Conservation (phyloP, 2,113 vertebrate species). For the Pseudorhombus dupliciocellatus region DNA sequence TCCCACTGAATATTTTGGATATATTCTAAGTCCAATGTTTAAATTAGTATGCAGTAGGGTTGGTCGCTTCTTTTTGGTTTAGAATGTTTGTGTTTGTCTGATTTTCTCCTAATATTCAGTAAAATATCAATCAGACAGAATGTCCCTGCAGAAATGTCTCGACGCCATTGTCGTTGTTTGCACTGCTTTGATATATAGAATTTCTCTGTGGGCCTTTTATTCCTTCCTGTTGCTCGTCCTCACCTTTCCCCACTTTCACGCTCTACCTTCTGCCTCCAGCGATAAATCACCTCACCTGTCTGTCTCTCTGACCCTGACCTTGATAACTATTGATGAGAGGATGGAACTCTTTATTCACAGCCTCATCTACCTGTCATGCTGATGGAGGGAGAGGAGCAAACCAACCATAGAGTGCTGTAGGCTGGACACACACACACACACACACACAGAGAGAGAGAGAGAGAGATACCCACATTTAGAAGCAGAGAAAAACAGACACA, state of each 20-base stretch:
- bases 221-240: slow-evolving; percentile 21
- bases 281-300: slow-evolving; percentile 53
- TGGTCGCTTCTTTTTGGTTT: no score
- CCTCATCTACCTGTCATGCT: slow-evolving; percentile 51
- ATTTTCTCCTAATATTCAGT: not conserved
- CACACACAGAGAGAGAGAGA: not conserved
- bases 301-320: slow-evolving; percentile 58
- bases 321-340: slow-evolving; percentile 67
- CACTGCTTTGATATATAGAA: slow-evolving; percentile 3
- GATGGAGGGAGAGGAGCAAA: slow-evolving; percentile 48
- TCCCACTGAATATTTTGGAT: no score
- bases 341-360: slow-evolving; percentile 54
- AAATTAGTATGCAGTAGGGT: no score
- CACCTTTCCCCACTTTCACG: slow-evolving; percentile 30
- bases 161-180: not conserved
- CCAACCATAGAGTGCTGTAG: slow-evolving; percentile 1
- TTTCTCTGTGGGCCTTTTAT: slow-evolving; percentile 7
- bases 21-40: no score
- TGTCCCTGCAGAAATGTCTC: not conserved
- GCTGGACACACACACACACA: not conserved
- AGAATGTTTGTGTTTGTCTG: no score
- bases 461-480: not conserved
- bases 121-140: no score
- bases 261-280: slow-evolving; percentile 42
- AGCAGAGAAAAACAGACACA: not conserved